Conservation (phyloP, 2,797 vertebrate genomes). For the Lacerta viridis region DNA sequence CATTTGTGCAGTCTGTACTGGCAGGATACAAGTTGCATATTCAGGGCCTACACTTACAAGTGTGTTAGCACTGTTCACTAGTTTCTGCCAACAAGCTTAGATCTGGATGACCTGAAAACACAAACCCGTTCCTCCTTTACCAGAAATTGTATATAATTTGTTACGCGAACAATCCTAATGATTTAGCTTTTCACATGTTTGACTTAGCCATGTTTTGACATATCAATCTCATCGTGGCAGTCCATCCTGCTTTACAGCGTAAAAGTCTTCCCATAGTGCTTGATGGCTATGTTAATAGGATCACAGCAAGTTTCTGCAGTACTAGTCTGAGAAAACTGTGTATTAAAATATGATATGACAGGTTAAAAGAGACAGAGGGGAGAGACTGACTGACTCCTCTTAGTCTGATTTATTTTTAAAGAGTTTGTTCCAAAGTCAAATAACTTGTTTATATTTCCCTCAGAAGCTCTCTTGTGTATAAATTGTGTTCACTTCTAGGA, state of each 20-base stretch:
- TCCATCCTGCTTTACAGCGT: constrained; percentile 44
- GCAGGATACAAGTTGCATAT: not conserved
- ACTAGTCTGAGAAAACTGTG: constrained; percentile 37
- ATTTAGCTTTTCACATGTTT: constrained; percentile 66
- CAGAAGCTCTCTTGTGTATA: constrained; percentile 59
- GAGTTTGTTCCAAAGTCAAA: constrained; percentile 32
- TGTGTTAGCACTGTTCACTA: not conserved
- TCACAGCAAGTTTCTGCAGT: constrained; percentile 35
- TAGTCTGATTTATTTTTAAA: constrained; percentile 18
- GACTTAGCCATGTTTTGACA: constrained; percentile 65
- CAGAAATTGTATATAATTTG: not conserved
- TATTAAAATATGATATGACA: constrained; percentile 43
- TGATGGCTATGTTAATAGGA: constrained; percentile 21
- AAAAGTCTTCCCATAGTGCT: constrained; percentile 34
- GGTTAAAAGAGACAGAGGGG: constrained; percentile 43
- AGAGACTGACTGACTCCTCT: not conserved
- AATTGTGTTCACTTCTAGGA: constrained; percentile 57
- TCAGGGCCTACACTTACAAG: not conserved
- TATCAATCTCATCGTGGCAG: constrained; percentile 40
- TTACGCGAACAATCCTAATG: constrained; percentile 37
- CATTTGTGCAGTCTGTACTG: not conserved
- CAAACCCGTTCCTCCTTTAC: not conserved
- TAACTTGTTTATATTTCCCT: constrained; percentile 54
- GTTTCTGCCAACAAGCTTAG: not conserved
- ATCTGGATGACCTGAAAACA: not conserved